Base-by-base conservation (phyloP, 2,797 vertebrate species). In the Sebastes baramenuke region DNA sequence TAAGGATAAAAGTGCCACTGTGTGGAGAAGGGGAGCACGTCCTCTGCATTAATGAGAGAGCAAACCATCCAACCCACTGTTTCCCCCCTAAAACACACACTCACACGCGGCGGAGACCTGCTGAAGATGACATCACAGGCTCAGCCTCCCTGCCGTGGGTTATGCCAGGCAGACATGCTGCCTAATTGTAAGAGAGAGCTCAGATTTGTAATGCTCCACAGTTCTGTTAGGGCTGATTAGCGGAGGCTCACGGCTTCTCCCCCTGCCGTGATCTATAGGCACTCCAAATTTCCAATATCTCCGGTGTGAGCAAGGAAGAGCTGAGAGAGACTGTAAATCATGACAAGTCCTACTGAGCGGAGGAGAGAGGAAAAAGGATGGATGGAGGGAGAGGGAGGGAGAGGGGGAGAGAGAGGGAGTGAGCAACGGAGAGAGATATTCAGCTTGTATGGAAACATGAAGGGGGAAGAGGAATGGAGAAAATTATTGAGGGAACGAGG, bases 201-300 rank as follows among this genome's bases (percentile, higher is more conserved):
- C 87, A 88, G 85, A 94, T 94, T 91, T 95, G 92, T 93, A 91
- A 92, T 90, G 85, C 89, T 81, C 83, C 87, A 88, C 89, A 87
- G 87, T 91, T 94, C 91, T 91, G 93, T 93, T 95, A 90, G 90
- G 87, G 92, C 92, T 93, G 94, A 96, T 96, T 95, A 95, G 93
- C 89, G 77, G 88, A 85, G 81, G 81, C 90, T 88, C 89, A 72
- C 74, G 76, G 87, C 88, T 88, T 86, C 86, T 89, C 77, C 85
- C 90, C 87, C 86, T 6, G 79, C 84, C 73, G 72, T 95, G 94
- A 95, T 96, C 93, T 94, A 95, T 94, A 92, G 92, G 90, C 93
- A 93, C 91, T 94, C 91, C 93, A 92, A 87, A 93, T 94, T 94
- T 94, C 93, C 94, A 93, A 93, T 92, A 92, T 94, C 93, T 91